phyloP scores from a whole-genome alignment of 2,797 vertebrate species.

The Meda fulgida region DNA sequence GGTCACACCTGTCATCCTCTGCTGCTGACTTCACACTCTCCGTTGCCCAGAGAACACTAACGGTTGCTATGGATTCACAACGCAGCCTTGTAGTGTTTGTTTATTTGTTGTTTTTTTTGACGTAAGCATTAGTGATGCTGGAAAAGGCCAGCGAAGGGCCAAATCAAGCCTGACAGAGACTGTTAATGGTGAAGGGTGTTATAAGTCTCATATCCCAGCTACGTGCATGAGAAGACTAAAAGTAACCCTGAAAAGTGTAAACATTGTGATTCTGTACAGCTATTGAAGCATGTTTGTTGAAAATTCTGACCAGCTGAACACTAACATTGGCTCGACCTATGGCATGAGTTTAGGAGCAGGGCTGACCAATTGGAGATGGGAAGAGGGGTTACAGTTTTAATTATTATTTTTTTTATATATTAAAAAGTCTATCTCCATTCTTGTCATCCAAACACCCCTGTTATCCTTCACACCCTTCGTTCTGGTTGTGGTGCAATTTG shows the following conservation, averaged over 20 bases:
- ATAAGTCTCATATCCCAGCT: neutral
- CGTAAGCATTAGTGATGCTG: constrained; percentile 46
- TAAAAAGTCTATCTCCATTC: neutral
- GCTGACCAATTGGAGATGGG: neutral
- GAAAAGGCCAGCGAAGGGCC: constrained; percentile 15
- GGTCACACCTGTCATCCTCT: constrained; percentile 50
- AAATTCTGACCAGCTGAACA: neutral
- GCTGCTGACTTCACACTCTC: constrained; percentile 53
- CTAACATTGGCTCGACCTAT: neutral
- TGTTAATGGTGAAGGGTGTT: neutral
- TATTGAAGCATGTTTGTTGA: neutral
- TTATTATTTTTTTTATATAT: neutral
- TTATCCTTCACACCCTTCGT: neutral
- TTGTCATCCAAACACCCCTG: neutral
- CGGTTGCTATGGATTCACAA: constrained; percentile 57
- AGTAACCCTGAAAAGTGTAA: neutral
- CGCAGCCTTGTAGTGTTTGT: constrained; percentile 42
- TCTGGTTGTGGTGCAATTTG: constrained; percentile 18
- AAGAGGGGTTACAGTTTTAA: neutral
- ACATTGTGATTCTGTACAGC: neutral
- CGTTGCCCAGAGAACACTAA: constrained; percentile 48
- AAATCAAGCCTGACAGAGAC: neutral
- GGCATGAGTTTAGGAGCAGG: neutral
- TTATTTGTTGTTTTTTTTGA: constrained; percentile 56
- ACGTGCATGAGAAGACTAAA: neutral